Evolutionary conservation across 1,140 invertebrate genomes (phyloP).

Genomic region (Bombus superbus): DNA sequence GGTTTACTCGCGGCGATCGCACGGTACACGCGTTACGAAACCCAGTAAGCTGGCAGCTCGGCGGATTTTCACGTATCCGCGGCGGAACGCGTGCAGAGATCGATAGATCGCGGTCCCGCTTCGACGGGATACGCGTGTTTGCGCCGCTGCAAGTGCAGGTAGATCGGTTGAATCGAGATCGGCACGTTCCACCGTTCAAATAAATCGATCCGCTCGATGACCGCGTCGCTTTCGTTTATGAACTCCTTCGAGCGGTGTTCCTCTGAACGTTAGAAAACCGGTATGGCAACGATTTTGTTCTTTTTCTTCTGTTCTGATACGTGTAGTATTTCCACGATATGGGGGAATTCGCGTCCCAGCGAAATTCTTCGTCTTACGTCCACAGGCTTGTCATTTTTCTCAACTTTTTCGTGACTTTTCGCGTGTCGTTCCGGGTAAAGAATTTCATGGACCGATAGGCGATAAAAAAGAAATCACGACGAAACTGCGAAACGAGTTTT

Average conservation of each 20-base stretch:
- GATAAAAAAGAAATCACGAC: not conserved
- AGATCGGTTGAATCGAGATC: constrained; percentile 21
- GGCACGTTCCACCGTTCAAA: constrained; percentile 7
- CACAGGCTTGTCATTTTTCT: not conserved
- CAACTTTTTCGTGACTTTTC: not conserved
- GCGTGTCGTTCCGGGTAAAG: not conserved
- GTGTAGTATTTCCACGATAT: too few relatives aligned
- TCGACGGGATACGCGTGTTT: not conserved
- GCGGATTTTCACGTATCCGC: constrained; percentile 31
- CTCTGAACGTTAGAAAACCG: not conserved
- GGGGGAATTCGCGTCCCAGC: not conserved
- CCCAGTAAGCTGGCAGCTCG: not conserved
- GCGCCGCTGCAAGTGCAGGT: not conserved
- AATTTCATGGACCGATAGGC: not conserved
- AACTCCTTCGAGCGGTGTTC: not conserved
- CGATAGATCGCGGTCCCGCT: constrained; percentile 8
- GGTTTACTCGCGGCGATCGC: not conserved
- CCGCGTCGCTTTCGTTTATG: constrained; percentile 9
- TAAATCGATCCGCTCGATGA: constrained; percentile 13
- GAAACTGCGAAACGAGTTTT: too few relatives aligned
- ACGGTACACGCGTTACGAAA: constrained; percentile 24
- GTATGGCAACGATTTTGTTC: not conserved
- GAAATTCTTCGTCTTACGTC: not conserved
- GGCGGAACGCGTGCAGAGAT: constrained; percentile 20
- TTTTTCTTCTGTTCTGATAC: not conserved